Percentiles rank a stretch among this genome's conserved stretches.
Evolutionary conservation across 2,888 invertebrate genomes (phyloP).

Genomic region (Caenorhabditis doughertyi): DNA sequence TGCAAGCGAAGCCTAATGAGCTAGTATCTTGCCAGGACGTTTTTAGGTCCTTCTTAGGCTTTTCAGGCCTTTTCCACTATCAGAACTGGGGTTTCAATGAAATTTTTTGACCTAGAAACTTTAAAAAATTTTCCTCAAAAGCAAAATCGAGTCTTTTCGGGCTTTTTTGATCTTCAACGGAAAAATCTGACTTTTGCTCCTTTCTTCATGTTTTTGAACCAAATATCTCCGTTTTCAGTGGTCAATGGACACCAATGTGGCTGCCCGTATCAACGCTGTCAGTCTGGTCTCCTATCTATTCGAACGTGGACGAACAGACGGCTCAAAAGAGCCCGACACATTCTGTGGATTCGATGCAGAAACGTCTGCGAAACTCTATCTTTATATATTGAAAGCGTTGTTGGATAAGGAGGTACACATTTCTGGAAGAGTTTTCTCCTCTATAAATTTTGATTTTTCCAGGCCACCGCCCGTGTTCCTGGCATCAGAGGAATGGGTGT

Average conservation of each 20-base stretch:
- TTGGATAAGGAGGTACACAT: conserved; percentile 1
- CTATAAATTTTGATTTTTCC: no score
- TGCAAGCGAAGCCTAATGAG: no score
- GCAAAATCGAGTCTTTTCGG: no score
- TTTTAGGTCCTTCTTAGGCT: no score
- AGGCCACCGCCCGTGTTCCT: conserved; percentile 20
- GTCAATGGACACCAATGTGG: conserved; percentile 7
- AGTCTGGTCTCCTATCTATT: conserved; percentile 24
- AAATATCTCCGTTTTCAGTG: conserved; percentile 26
- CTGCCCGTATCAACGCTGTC: conserved; percentile 19
- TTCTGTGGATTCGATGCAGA: conserved; percentile 27
- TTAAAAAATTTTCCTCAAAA: no score
- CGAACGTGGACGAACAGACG: conserved; percentile 22
- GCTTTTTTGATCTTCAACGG: no score
- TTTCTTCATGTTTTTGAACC: no score
- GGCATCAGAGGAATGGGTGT: conserved; percentile 42
- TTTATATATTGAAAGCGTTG: neutral
- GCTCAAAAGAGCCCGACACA: neutral
- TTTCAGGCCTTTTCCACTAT: no score
- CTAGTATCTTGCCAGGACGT: no score
- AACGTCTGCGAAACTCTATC: neutral
- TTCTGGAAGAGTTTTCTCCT: no score
- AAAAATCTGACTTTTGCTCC: neutral
- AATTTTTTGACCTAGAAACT: no score
- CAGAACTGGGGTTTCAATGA: no score